Percentiles rank a stretch among this genome's conserved stretches.
These are phyloP conservation scores for Hydrotaea diabolus DNA, from an alignment of 2,888 invertebrate genomes.

Conservation along the genomic window DNA sequence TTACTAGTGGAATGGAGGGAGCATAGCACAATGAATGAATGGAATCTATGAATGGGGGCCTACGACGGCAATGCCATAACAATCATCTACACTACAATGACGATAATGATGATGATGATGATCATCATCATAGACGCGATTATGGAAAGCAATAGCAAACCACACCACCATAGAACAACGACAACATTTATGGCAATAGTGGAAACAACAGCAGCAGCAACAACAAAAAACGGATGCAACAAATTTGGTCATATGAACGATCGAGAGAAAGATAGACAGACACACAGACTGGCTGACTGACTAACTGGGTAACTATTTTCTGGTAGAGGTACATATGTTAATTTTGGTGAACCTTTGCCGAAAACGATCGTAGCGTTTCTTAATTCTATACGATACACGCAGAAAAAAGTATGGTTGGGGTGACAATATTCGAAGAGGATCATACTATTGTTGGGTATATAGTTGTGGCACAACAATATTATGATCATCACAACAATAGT, in stretches of 20 bases:
- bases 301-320: conserved; percentile 1
- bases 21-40: conserved; percentile 12
- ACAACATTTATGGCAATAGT: conserved; percentile 8
- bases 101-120: too few species aligned
- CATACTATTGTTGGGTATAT: too few species aligned
- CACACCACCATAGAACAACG: conserved; percentile 13
- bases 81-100: conserved; percentile 19
- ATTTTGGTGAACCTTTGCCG: background rate
- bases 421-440: too few species aligned
- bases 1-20: background rate
- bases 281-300: conserved; percentile 27
- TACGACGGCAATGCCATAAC: conserved; percentile 27
- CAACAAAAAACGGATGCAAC: conserved; percentile 58
- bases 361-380: too few species aligned
- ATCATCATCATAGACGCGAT: background rate
- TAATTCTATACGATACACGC: too few species aligned
- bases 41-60: conserved; percentile 34
- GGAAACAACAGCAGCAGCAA: conserved; percentile 21
- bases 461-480: too few species aligned
- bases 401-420: too few species aligned
- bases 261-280: background rate
- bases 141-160: background rate
- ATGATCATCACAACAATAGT: too few species aligned
- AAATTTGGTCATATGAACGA: conserved; percentile 56
- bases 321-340: background rate